These are phyloP conservation scores for Leptinotarsa lineolata DNA, from an alignment of 1,140 invertebrate species.

Conservation along the genomic window DNA sequence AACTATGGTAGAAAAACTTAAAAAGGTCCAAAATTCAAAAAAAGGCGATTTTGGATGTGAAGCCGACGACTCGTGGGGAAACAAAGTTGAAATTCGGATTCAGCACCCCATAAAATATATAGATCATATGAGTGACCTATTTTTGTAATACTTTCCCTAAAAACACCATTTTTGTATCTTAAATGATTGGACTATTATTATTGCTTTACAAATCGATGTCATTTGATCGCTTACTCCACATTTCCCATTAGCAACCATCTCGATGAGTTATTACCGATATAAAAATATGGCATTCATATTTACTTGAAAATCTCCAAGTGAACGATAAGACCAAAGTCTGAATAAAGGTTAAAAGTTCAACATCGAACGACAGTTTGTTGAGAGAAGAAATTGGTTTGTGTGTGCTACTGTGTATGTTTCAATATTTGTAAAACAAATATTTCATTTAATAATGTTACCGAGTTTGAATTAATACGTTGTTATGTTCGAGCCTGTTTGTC, in stretches of 20 bases:
- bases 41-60: too few relatives aligned
- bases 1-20: too few relatives aligned
- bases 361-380: slow-evolving; percentile 37
- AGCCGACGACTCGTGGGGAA: too few relatives aligned
- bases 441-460: not conserved
- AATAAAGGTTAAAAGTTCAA: slow-evolving; percentile 40
- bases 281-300: slow-evolving; percentile 27
- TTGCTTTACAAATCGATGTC: too few relatives aligned
- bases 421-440: slow-evolving; percentile 22
- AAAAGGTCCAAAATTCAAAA: too few relatives aligned
- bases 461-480: not conserved
- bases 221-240: too few relatives aligned
- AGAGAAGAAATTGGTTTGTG: slow-evolving; percentile 37
- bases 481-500: slow-evolving; percentile 3
- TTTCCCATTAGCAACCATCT: not conserved
- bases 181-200: too few relatives aligned
- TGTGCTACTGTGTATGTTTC: slow-evolving; percentile 6
- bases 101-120: too few relatives aligned
- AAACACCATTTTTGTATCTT: too few relatives aligned
- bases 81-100: too few relatives aligned
- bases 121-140: too few relatives aligned
- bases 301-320: slow-evolving; percentile 31
- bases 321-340: slow-evolving; percentile 43
- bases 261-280: slow-evolving; percentile 20
- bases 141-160: too few relatives aligned